phyloP scores from a whole-genome alignment of 2,888 invertebrate species.

The Icerya purchasi region DNA sequence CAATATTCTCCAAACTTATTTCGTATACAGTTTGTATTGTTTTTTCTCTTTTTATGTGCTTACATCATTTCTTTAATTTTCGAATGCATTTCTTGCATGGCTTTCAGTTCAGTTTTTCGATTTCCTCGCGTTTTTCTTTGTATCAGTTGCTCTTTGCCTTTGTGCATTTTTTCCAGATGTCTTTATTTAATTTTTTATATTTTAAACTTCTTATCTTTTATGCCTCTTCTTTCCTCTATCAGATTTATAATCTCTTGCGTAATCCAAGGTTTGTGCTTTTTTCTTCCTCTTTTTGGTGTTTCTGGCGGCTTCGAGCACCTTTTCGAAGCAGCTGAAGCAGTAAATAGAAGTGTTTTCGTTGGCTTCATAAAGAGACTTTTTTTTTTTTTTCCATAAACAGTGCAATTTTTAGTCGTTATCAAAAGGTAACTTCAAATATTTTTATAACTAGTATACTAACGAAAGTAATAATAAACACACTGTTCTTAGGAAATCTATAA shows the following conservation, averaged over 20 bases:
- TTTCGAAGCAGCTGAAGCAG: no score
- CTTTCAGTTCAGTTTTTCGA: neutral
- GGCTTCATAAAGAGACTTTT: no score
- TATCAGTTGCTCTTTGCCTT: neutral
- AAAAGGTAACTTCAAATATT: no score
- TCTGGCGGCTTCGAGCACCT: no score
- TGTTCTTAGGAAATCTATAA: no score
- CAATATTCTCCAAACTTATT: neutral
- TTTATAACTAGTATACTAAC: no score
- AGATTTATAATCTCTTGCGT: neutral
- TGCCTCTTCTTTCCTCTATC: neutral
- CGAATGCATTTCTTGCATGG: neutral
- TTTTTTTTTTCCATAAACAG: no score
- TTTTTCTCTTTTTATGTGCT: neutral
- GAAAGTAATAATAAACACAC: no score
- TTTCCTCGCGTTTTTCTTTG: neutral
- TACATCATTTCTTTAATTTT: neutral
- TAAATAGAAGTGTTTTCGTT: no score
- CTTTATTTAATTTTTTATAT: neutral
- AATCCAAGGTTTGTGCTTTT: neutral
- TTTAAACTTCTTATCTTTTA: neutral
- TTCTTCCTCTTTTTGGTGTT: neutral
- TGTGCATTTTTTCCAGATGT: neutral
- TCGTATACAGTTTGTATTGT: neutral
- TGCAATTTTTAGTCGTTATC: no score